Percentiles rank a stretch among this genome's conserved stretches.
Evolutionary conservation across 2,888 invertebrate species (phyloP).

Genomic region (Nymphalis polychloros): DNA sequence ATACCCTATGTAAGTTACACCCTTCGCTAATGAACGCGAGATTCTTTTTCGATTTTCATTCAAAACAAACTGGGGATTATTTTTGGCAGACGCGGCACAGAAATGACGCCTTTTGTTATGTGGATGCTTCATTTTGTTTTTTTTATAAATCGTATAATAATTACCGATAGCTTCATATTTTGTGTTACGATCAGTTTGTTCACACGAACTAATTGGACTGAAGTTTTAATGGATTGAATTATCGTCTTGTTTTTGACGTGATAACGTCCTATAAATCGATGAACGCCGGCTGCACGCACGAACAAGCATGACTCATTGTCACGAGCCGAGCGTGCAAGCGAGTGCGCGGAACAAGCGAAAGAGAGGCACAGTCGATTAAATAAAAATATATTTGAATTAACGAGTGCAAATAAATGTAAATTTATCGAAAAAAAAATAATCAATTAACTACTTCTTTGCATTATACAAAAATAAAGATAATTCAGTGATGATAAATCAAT

Average conservation of each 20-base stretch:
- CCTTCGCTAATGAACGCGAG: slow-evolving; percentile 74
- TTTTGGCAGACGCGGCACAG: slow-evolving; percentile 65
- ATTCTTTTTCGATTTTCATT: slow-evolving; percentile 79
- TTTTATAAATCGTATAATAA: slow-evolving; percentile 22
- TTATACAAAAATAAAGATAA: no score
- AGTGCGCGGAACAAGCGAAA: no score
- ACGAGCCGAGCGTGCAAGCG: no score
- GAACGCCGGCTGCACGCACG: no score
- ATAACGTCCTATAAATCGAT: no score
- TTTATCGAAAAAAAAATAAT: no score
- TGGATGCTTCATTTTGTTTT: slow-evolving; percentile 8
- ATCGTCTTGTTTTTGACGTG: neutral
- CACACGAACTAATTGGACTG: slow-evolving; percentile 1
- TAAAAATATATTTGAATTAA: no score
- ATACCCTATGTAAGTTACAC: slow-evolving; percentile 72
- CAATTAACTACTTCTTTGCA: no score
- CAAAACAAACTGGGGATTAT: slow-evolving; percentile 67
- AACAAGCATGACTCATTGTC: no score
- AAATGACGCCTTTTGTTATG: slow-evolving; percentile 42
- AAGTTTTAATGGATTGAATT: neutral
- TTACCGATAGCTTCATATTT: slow-evolving; percentile 17
- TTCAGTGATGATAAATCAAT: no score
- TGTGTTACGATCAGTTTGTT: neutral
- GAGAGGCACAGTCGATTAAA: no score
- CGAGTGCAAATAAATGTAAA: no score